Evolutionary conservation across 2,113 vertebrate genomes (phyloP).

Genomic region (Strigops habroptila): DNA sequence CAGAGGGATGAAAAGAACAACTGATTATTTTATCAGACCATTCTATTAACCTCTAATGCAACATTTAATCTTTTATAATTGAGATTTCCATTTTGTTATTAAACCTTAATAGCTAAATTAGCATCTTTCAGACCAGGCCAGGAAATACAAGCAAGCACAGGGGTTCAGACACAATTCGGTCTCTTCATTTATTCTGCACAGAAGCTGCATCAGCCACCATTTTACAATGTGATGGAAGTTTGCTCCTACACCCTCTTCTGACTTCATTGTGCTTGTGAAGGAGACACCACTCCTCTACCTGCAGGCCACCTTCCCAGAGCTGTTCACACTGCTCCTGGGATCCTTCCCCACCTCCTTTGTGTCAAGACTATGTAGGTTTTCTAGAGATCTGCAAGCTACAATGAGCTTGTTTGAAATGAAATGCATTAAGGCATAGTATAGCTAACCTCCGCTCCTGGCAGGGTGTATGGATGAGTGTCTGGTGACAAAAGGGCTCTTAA

Average conservation of each 20-base stretch:
- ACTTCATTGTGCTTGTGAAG: neutral
- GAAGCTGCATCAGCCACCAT: neutral
- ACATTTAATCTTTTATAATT: slow-evolving; percentile 38
- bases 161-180: neutral
- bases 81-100: slow-evolving; percentile 37
- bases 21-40: slow-evolving; percentile 25
- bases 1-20: neutral
- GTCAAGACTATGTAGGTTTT: neutral
- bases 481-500: neutral
- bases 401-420: neutral
- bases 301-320: neutral
- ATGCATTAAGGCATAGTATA: neutral
- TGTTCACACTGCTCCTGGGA: neutral
- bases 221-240: rapidly evolving
- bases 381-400: neutral
- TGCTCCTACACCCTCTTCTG: neutral
- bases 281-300: neutral
- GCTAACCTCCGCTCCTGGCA: neutral
- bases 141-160: neutral
- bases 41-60: slow-evolving; percentile 31
- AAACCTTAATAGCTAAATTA: slow-evolving; percentile 31
- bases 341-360: neutral
- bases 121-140: neutral
- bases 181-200: neutral
- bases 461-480: neutral